Base-by-base conservation (phyloP, 1,140 invertebrate genomes). In the Nephotettix cincticeps region DNA sequence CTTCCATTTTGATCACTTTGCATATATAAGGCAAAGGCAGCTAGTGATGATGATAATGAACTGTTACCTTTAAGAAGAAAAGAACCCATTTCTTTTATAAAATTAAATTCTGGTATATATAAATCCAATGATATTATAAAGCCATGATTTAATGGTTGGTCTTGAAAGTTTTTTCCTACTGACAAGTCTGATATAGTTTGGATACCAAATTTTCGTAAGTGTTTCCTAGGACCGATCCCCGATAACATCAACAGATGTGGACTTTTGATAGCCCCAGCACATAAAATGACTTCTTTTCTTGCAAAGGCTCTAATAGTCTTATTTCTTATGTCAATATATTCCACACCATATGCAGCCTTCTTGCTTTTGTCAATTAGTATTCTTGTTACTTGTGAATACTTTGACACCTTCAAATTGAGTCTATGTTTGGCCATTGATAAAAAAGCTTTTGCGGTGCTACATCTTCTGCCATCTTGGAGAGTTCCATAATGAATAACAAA, bases 201-300 rank as follows among this genome's bases (percentile, higher is more conserved):
- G 28, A 94, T 91, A 6, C 88, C 87, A 25, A 91, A 79, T 29
- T 89, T 80, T 54, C 81, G 78, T 6, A 96, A 82, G 71, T 96
- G 91, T 3, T 89, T 83, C 30, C 83, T 84, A 0, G 93, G 93
- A 0, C 94, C 94, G 54, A 96, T 85, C 0, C 94, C 94, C 0
- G 93, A 95, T 0, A 96, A 77, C 92, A 96, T 93, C 56, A 96
- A 79, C 27, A 96, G 77, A 72, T 94, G 91, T 0, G 93, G 89
- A 14, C 86, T 88, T 58, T 92, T 92, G 9, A 94, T 90, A 0
- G 91, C 86, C 0, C 93, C 93, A 0, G 91, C 91, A 1, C 90
- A 90, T 11, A 94, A 73, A 29, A 93, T 89, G 13, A 79, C 75
- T 47, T 79, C 91, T 74, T 87, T 90, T 14, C 78, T 81, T 0